Base-by-base conservation (phyloP, 2,797 vertebrate species). In the Labeo calbasu region DNA sequence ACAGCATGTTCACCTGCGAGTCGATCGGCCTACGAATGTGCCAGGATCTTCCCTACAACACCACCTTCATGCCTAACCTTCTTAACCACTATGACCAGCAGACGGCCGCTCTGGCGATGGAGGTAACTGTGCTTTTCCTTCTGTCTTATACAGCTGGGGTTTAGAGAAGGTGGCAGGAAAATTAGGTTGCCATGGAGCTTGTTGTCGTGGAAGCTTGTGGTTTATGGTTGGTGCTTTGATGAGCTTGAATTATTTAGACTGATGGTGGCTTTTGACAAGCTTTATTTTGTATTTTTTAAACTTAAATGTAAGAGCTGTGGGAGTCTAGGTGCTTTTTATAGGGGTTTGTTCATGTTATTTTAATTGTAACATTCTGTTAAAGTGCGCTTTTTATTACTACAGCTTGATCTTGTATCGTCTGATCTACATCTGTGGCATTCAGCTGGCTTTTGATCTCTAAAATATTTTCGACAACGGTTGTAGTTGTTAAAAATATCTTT, bases 1-100 rank as follows among this genome's bases (percentile, higher is more conserved):
- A 99, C 95, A 98, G 96, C 86, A 95, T 96, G 13, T 99, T 99
- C 86, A 97, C 96, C 83, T 99, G 98, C 84, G 98, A 99, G 92
- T 97, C 98, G 84, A 96, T 99, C 91, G 95, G 95, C 81, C 93
- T 99, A 88, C 93, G 98, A 90, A 99, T 99, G 98, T 99, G 98
- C 92, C 98, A 98, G 93, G 97, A 98, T 90, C 96, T 99, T 91
- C 94, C 98, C 91, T 99, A 99, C 91, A 99, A 99, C 92, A 95
- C 92, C 92, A 99, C 98, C 89, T 99, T 99, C 84, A 99, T 99
- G 98, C 98, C 98, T 92, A 99, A 99, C 92, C 95, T 98, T 81
- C 95, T 99, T 82, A 98, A 98, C 88, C 98, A 99, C 93, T 99
- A 99, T 0, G 98, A 99, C 94, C 98, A 99, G 91, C 97, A 99